Evolutionary conservation across 2,888 invertebrate genomes (phyloP), one percentile per base, ranked within the genome.

Genomic region (Iselma pallidipennis): DNA sequence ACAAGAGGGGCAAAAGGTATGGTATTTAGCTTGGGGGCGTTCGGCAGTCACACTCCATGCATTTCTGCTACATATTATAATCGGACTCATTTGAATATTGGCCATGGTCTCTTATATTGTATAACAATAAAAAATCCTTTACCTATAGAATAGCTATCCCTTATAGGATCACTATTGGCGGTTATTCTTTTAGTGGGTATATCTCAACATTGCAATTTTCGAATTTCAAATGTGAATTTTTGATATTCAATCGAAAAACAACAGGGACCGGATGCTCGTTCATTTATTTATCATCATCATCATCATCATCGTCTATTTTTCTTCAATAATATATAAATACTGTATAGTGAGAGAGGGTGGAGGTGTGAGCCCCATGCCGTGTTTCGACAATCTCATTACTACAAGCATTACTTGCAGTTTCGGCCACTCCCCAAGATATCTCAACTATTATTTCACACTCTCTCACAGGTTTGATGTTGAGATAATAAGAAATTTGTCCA

Each of bases 381-480:
- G 78, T 74, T 75, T 76, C 69, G 79, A 81, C 81, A 80, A 79
- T 81, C 81, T 81, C 80, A 81, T 81, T 81, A 81, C 76, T 71
- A 71, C 66, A 67, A 72, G 73, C 80, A 71, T 80, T 80, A 81
- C 80, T 79, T 79, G 80, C 80, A 79, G 69, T 79, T 79, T 78
- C 66, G 67, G 66, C 74, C 74, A 71, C 76, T 70, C 76, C 76
- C 71, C 64, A 65, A 50, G 63, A 60, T 57, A 42, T 42, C 42
- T 57, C 56, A 55, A 69, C 67, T 67, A 70, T 68, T 68, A 68
- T 67, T 68, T 66, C 61, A 70, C 69, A 69, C 66, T 67, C 64
- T 58, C 59, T 59, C 61, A 52, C 10, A 42, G 1, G 16, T 9
- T 42, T 54, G 69, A 69, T 68, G 57, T 50, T 49, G 57, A 66